Percentiles rank a stretch among this genome's conserved stretches.
phyloP scores from a whole-genome alignment of 2,797 vertebrate species.

The Enteromius treurensis region DNA sequence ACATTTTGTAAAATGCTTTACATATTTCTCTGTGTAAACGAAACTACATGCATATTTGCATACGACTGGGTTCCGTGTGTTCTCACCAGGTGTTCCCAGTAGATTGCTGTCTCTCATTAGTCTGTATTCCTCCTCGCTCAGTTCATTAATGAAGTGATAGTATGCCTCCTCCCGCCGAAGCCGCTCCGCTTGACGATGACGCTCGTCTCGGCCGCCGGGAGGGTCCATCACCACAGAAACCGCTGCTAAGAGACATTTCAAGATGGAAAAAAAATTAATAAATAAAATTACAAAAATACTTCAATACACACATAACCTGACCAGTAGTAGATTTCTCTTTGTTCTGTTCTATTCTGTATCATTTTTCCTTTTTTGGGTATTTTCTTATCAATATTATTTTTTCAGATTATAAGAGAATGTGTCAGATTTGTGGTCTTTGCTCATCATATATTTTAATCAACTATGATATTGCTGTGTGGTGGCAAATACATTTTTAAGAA shows the following conservation, averaged over 20 bases:
- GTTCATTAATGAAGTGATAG: constrained; percentile 94
- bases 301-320: not conserved
- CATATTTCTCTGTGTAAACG: not conserved
- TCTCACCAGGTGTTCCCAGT: constrained; percentile 91
- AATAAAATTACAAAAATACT: not conserved
- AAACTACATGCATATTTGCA: not conserved
- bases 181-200: constrained; percentile 90
- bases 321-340: not conserved
- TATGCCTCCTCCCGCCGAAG: constrained; percentile 95
- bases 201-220: constrained; percentile 85
- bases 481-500: not conserved
- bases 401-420: not conserved
- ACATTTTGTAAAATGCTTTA: not conserved
- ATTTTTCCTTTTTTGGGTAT: not conserved
- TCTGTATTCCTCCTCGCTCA: constrained; percentile 93
- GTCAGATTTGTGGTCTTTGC: not conserved
- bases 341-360: not conserved
- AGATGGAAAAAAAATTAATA: not conserved
- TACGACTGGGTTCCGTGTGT: not conserved
- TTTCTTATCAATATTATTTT: not conserved
- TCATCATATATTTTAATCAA: not conserved
- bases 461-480: not conserved
- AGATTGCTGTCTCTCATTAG: constrained; percentile 95
- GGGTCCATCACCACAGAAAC: constrained; percentile 83
- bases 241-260: constrained; percentile 64